A percentile compares a stretch with the other conserved stretches of the same genome.
Conservation (phyloP, 2,888 invertebrate species). For the Trachelus stipa region DNA sequence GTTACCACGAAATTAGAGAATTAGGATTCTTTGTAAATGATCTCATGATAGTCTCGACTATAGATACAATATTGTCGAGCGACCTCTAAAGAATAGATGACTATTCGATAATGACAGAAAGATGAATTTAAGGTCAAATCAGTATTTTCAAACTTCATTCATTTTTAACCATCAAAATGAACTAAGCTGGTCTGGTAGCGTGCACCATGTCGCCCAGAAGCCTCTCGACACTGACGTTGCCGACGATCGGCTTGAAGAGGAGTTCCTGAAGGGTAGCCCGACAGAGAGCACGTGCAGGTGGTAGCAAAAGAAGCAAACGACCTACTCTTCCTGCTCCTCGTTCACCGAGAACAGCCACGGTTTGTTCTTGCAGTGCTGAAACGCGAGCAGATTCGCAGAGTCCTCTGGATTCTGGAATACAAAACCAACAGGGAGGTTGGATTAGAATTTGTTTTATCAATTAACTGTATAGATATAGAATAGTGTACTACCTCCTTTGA, state of each 20-base stretch:
- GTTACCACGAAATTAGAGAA: neutral
- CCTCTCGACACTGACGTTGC: conserved; percentile 79
- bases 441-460: neutral
- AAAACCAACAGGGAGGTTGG: neutral
- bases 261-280: conserved; percentile 74
- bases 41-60: neutral
- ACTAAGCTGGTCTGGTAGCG: conserved; percentile 51
- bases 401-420: conserved; percentile 71
- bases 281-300: conserved; percentile 72
- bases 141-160: neutral
- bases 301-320: conserved; percentile 79
- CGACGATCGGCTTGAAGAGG: conserved; percentile 83
- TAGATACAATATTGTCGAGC: neutral
- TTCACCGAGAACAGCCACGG: conserved; percentile 81
- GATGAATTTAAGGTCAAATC: neutral
- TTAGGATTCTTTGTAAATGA: neutral
- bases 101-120: neutral
- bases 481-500: conserved; percentile 77
- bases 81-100: neutral
- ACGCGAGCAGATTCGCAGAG: conserved; percentile 73
- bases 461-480: conserved; percentile 2
- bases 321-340: conserved; percentile 79
- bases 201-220: conserved; percentile 76
- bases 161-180: neutral
- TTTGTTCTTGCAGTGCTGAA: conserved; percentile 83